Base-by-base conservation (phyloP, 1,140 invertebrate genomes). In the Anadara kagoshimensis region DNA sequence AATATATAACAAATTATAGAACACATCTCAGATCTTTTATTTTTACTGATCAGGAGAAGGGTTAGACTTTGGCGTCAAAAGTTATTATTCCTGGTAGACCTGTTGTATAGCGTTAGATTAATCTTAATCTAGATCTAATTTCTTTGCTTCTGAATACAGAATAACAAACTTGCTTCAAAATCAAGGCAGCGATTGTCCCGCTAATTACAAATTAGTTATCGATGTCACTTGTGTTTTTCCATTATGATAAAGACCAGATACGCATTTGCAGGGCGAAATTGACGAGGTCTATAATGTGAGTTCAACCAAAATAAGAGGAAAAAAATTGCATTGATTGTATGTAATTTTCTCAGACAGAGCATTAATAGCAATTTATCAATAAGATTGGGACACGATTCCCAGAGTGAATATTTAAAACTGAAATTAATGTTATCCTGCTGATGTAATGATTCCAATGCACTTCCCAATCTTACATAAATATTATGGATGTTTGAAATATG, bases 101-200 rank as follows among this genome's bases (percentile, higher is more conserved):
- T 44, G 44, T 56, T 22, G 41, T 56, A 43, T 57, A 45, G 57
- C 44, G 53, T 45, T 22, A 68, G 66, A 68, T 68, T 68, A 68
- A 68, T 68, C 66, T 68, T 68, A 59, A 68, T 68, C 66, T n/a
- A 57, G 47, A 68, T 68, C 66, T 26, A 58, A 68, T 68, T 68
- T 68, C 66, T 68, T 53, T 56, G 44, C 53, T 57, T 45, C 47
- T 57, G 66, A 53, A 68, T 57, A 57, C 53, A 68, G 57, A 41
- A 45, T 68, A 57, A 57, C 11, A 45, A 43, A 64, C n/a, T 8
- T 14, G 41, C 41, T 36, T 36, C 43, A 43, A 68, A 58, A 57
- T 45, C 36, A 20, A 5, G 18, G 57, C 44, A 41, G 56, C 44
- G 56, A 29, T 44, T 43, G 22, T 54, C 43, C 44, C 51, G 41